phyloP scores from a whole-genome alignment of 2,888 invertebrate species.

The Apomyelois bistriatella region DNA sequence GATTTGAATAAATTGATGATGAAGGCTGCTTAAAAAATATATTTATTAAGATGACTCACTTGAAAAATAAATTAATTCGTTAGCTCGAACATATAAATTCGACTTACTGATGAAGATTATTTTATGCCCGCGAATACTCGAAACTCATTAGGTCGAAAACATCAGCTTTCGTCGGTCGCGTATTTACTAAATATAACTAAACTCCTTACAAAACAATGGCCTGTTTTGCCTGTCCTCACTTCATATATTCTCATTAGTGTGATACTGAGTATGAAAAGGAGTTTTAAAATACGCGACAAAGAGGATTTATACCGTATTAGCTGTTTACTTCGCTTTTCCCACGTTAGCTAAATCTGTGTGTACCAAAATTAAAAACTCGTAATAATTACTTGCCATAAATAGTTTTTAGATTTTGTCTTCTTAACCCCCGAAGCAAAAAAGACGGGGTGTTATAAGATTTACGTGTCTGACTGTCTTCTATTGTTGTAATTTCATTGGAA shows the following conservation, averaged over 20 bases:
- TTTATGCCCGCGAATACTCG: neutral
- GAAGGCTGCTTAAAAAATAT: no score
- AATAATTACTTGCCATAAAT: no score
- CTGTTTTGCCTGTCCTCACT: conserved; percentile 32
- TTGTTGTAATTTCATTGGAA: no score
- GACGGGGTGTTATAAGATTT: no score
- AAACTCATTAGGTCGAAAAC: neutral
- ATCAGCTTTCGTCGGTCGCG: neutral
- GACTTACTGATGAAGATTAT: neutral
- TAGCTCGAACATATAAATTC: neutral
- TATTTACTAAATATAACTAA: conserved; percentile 4
- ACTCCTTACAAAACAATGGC: conserved; percentile 19
- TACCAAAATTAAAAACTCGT: no score
- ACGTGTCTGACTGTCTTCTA: no score
- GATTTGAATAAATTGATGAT: no score
- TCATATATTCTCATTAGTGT: conserved; percentile 45
- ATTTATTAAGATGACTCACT: neutral
- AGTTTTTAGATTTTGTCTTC: no score
- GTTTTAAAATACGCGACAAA: conserved; percentile 1
- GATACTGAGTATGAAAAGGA: conserved; percentile 22
- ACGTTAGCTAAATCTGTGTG: no score
- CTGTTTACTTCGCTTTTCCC: no score
- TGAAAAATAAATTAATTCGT: neutral
- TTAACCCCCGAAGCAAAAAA: no score
- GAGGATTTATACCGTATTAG: neutral